These are phyloP conservation scores for Platynereis dumerilii DNA, from an alignment of 2,888 invertebrate genomes.

Conservation along the genomic window DNA sequence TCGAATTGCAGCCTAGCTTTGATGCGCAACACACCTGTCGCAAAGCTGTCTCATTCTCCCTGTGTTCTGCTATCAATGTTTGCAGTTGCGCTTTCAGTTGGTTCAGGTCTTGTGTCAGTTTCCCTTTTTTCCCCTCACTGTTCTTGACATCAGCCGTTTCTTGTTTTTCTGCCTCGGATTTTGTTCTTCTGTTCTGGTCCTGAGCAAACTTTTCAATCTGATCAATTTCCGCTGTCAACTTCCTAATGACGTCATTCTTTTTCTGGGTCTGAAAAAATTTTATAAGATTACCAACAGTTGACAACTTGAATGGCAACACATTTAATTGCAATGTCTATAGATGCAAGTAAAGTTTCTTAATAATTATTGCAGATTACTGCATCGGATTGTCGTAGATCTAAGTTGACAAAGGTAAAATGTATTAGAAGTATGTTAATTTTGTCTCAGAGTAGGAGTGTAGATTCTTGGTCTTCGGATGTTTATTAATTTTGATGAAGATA, in stretches of 20 bases:
- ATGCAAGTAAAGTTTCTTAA: not conserved
- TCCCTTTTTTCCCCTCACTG: constrained; percentile 58
- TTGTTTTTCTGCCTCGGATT: constrained; percentile 62
- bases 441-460: too few species aligned
- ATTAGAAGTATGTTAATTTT: too few species aligned
- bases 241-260: constrained; percentile 61
- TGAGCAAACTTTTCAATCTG: constrained; percentile 62
- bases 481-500: too few species aligned
- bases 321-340: not conserved
- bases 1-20: too few species aligned
- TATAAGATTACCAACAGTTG: not conserved
- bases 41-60: constrained; percentile 57
- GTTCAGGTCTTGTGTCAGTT: constrained; percentile 54
- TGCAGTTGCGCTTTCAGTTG: constrained; percentile 55
- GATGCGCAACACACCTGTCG: constrained; percentile 32
- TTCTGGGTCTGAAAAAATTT: constrained; percentile 52
- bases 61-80: constrained; percentile 55
- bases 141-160: constrained; percentile 59
- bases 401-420: not conserved
- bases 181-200: constrained; percentile 58
- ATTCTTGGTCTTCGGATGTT: too few species aligned
- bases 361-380: too few species aligned
- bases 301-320: not conserved
- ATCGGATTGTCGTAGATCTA: not conserved
- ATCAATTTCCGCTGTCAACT: constrained; percentile 58